These are phyloP conservation scores for Blennius ocellaris DNA, from an alignment of 2,113 vertebrate genomes.

Conservation along the genomic window DNA sequence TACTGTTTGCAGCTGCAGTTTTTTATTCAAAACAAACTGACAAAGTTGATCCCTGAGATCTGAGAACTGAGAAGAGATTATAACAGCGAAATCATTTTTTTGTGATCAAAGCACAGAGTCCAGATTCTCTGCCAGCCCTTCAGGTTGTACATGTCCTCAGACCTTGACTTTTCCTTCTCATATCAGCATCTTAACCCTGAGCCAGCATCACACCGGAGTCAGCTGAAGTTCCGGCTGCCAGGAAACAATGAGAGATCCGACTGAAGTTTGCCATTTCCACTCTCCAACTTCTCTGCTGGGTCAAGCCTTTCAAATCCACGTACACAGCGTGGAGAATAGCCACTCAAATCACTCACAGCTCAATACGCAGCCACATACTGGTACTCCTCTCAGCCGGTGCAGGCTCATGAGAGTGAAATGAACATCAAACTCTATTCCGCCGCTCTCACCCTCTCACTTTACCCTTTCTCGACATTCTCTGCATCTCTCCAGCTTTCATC, in stretches of 20 bases:
- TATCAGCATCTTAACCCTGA: conserved; percentile 58
- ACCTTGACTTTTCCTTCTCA: conserved; percentile 36
- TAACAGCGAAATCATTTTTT: conserved; percentile 11
- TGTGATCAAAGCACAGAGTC: conserved; percentile 22
- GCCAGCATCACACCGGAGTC: conserved; percentile 46
- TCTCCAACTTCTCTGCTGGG: conserved; percentile 43
- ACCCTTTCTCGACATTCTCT: conserved; percentile 62
- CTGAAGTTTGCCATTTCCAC: conserved; percentile 59
- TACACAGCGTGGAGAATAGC: conserved; percentile 59
- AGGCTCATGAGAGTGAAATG: conserved; percentile 64
- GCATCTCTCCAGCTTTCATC: conserved; percentile 51
- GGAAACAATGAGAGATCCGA: conserved; percentile 50
- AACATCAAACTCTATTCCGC: conserved; percentile 70
- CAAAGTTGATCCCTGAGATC: neutral
- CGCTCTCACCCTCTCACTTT: conserved; percentile 59
- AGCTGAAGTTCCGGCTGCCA: conserved; percentile 59
- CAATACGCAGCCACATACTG: conserved; percentile 64
- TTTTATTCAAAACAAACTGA: neutral
- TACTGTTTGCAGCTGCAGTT: no score
- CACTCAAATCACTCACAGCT: conserved; percentile 77
- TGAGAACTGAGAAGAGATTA: neutral
- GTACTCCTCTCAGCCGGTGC: conserved; percentile 68
- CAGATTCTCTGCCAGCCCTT: conserved; percentile 26
- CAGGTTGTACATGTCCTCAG: conserved; percentile 49
- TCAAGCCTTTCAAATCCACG: conserved; percentile 62